phyloP scores from a whole-genome alignment of 2,797 vertebrate genomes.

The Myotis planiceps region DNA sequence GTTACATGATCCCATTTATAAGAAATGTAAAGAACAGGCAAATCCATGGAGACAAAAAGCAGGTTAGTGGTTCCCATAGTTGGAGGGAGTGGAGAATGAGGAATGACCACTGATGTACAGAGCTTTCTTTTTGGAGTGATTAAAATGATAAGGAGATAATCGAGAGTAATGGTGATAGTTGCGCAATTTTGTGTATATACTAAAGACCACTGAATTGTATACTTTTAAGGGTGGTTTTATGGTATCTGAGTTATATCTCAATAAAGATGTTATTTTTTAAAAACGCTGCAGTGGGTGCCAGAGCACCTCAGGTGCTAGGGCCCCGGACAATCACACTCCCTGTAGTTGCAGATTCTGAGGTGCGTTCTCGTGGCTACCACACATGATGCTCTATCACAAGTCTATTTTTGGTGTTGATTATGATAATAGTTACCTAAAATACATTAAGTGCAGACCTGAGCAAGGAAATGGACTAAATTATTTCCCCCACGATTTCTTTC shows the following conservation, averaged over 20 bases:
- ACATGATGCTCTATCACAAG: not conserved
- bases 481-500: conserved; percentile 43
- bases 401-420: conserved; percentile 23
- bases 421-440: conserved; percentile 37
- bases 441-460: not conserved
- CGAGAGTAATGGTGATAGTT: not conserved
- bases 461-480: conserved; percentile 17
- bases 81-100: not conserved
- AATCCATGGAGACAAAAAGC: not conserved
- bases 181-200: not conserved
- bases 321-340: not conserved
- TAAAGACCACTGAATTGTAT: not conserved
- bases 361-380: not conserved
- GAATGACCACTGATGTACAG: not conserved
- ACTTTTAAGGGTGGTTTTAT: not conserved
- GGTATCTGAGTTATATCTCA: not conserved
- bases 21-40: not conserved
- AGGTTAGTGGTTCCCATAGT: not conserved
- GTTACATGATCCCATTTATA: not conserved
- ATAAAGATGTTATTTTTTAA: not conserved
- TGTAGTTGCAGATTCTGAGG: not conserved
- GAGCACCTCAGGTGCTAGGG: not conserved
- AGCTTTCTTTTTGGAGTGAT: not conserved
- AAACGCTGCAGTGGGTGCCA: not conserved
- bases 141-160: not conserved